phyloP scores from a whole-genome alignment of 2,797 vertebrate genomes.

The Halcyon smyrnensis region DNA sequence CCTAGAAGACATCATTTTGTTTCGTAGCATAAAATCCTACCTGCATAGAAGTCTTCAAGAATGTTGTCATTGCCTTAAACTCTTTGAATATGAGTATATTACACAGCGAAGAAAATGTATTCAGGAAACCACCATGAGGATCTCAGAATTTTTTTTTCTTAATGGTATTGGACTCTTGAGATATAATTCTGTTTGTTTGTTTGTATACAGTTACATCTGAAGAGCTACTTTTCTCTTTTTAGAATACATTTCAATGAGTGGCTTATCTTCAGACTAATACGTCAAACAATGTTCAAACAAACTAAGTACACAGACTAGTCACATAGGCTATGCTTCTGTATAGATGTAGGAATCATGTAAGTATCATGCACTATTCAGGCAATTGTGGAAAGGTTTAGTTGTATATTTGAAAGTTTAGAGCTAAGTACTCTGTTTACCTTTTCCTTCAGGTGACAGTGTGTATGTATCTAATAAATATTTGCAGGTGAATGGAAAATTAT shows the following conservation, averaged over 20 bases:
- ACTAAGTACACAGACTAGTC: neutral
- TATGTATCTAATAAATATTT: neutral
- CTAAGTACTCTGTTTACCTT: neutral
- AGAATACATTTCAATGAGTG: neutral
- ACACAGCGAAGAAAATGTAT: neutral
- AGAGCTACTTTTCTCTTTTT: neutral
- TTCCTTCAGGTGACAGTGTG: neutral
- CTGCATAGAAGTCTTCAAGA: neutral
- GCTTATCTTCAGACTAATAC: neutral
- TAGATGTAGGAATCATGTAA: neutral
- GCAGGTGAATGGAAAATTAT: neutral
- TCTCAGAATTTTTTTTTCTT: neutral
- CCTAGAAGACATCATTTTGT: neutral
- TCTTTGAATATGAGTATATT: neutral
- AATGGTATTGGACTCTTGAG: neutral
- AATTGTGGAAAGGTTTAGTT: neutral
- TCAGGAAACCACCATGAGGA: neutral
- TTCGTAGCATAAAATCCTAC: neutral
- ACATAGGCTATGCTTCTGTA: neutral
- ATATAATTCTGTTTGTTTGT: neutral
- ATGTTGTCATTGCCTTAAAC: neutral
- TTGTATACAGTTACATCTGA: neutral
- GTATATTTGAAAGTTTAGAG: neutral
- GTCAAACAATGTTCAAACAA: neutral
- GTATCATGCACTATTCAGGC: neutral